Conservation (phyloP, 2,888 invertebrate genomes). For the Dryobota labecula region DNA sequence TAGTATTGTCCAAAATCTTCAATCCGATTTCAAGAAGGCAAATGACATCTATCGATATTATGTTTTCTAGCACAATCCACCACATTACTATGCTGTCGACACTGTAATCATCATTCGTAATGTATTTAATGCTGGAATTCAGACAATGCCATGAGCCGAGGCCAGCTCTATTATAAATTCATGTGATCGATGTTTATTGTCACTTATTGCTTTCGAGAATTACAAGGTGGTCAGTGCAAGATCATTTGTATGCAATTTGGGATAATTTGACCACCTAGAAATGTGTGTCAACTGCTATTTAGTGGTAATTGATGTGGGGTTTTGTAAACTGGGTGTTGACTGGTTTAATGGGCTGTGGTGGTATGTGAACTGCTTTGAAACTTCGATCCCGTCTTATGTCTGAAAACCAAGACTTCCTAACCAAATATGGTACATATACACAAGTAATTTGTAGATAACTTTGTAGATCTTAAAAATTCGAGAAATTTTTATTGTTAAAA, state of each 20-base stretch:
- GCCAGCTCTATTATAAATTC: conserved; percentile 59
- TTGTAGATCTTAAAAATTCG: not conserved
- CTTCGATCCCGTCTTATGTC: not conserved
- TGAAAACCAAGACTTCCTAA: no score
- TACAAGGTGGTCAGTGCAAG: conserved; percentile 59
- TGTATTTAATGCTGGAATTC: conserved; percentile 73
- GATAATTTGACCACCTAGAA: conserved; percentile 56
- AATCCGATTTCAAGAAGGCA: not conserved
- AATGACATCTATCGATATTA: conserved; percentile 11
- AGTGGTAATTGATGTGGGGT: conserved; percentile 34
- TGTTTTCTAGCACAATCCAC: conserved; percentile 19
- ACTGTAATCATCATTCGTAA: conserved; percentile 60
- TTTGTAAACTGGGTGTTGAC: conserved; percentile 12
- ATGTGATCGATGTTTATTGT: conserved; percentile 65
- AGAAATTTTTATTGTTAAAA: not conserved
- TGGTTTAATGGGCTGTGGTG: not conserved
- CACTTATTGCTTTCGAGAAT: conserved; percentile 35
- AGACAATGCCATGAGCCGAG: conserved; percentile 69
- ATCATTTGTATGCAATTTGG: conserved; percentile 47
- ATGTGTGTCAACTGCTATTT: conserved; percentile 45
- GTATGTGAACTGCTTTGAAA: no score
- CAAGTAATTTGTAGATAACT: not conserved
- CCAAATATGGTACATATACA: not conserved
- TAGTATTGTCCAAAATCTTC: not conserved
- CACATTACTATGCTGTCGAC: conserved; percentile 38